phyloP scores from a whole-genome alignment of 2,888 invertebrate species.

The Lepidocyrtoides sp. region DNA sequence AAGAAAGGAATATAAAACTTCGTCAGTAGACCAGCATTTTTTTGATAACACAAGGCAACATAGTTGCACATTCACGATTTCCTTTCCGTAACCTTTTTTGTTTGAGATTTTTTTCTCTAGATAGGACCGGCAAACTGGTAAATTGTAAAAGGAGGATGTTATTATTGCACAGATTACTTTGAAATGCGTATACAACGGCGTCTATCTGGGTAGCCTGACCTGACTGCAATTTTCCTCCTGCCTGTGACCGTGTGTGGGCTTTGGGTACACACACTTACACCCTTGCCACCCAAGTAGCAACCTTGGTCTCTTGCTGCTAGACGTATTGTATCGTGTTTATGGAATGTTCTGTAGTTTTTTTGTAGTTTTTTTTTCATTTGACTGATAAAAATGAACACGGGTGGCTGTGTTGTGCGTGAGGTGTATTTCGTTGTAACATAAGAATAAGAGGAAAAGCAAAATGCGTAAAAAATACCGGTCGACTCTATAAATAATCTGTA shows the following conservation, averaged over 20 bases:
- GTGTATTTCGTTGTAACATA: conserved; percentile 13
- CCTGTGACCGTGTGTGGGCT: too few relatives aligned
- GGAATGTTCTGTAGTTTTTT: background rate
- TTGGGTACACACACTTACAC: background rate
- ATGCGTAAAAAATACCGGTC: conserved; percentile 46
- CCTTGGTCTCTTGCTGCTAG: background rate
- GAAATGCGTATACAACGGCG: conserved; percentile 35
- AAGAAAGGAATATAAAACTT: background rate
- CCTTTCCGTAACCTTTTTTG: background rate
- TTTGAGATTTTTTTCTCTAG: background rate
- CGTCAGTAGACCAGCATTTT: conserved; percentile 48
- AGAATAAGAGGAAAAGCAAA: background rate
- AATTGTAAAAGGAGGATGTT: conserved; percentile 34
- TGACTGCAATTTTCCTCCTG: conserved; percentile 47
- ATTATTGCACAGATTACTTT: conserved; percentile 43
- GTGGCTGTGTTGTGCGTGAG: conserved; percentile 23
- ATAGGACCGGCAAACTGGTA: conserved; percentile 2
- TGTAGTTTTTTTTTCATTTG: background rate
- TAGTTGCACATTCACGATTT: conserved; percentile 18
- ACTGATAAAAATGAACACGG: conserved; percentile 16
- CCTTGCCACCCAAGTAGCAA: conserved; percentile 24
- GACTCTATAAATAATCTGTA: conserved; percentile 49
- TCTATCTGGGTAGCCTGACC: conserved; percentile 22
- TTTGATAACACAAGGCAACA: conserved; percentile 49
- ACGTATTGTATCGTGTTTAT: background rate